phyloP scores from a whole-genome alignment of 2,113 vertebrate genomes.

The Bostrychus sinensis region DNA sequence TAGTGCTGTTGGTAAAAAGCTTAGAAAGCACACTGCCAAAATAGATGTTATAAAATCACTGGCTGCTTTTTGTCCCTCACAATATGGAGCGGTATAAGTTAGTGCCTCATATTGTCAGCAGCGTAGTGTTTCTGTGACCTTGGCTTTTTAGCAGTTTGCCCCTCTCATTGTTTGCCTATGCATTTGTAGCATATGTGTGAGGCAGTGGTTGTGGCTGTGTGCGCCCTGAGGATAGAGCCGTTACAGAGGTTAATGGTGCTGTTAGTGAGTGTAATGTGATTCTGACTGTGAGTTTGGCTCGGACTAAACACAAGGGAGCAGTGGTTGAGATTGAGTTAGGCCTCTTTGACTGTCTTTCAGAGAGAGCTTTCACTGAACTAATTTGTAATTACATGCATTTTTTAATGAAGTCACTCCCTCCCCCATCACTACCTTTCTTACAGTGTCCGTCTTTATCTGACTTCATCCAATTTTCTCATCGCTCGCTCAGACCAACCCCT shows the following conservation, averaged over 20 bases:
- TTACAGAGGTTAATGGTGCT: conserved; percentile 79
- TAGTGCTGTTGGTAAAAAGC: too few species aligned
- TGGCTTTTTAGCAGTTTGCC: conserved; percentile 52
- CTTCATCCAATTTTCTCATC: conserved; percentile 31
- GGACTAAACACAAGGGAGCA: conserved; percentile 68
- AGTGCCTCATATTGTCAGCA: conserved; percentile 31
- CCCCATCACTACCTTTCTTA: conserved; percentile 58
- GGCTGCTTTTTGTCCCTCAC: not conserved
- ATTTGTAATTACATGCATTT: conserved; percentile 78
- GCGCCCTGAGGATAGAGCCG: conserved; percentile 72
- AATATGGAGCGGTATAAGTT: too few species aligned
- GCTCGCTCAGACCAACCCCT: conserved; percentile 16
- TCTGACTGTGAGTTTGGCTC: conserved; percentile 78
- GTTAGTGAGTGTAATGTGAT: conserved; percentile 83
- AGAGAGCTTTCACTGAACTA: conserved; percentile 70
- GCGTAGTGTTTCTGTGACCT: conserved; percentile 46
- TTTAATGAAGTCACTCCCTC: conserved; percentile 71
- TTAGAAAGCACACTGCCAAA: too few species aligned
- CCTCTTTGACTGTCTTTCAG: conserved; percentile 71
- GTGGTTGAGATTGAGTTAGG: conserved; percentile 78
- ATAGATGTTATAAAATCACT: not conserved
- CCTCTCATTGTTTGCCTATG: conserved; percentile 49
- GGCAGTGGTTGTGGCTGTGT: conserved; percentile 33
- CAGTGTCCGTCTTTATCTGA: conserved; percentile 59
- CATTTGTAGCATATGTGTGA: conserved; percentile 37